A percentile compares a stretch with the other conserved stretches of the same genome.
These are phyloP conservation scores for Formica exsecta DNA, from an alignment of 1,140 invertebrate genomes.

Conservation along the genomic window DNA sequence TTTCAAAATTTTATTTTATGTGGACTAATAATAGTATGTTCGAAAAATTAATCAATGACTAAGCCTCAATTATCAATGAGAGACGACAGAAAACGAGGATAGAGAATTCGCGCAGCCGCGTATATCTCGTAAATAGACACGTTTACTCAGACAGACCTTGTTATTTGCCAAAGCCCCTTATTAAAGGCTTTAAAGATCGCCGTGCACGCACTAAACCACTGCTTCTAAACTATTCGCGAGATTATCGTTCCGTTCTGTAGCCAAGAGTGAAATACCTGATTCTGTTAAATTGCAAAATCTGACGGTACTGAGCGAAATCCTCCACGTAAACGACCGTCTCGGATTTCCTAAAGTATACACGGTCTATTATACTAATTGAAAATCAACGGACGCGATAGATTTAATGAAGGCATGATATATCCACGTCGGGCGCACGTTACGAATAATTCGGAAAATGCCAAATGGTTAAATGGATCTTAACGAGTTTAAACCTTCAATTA, in stretches of 20 bases:
- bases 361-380: constrained; percentile 48
- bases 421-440: neutral
- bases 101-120: neutral
- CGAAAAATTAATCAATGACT: constrained; percentile 49
- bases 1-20: neutral
- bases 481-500: constrained; percentile 25
- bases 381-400: constrained; percentile 19
- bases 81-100: neutral
- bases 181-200: constrained; percentile 74
- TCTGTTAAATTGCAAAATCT: constrained; percentile 46
- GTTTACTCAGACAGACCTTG: constrained; percentile 68
- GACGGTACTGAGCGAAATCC: constrained; percentile 11
- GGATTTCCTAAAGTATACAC: neutral
- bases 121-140: constrained; percentile 69
- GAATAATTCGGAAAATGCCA: constrained; percentile 20
- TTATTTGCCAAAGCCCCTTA: constrained; percentile 73
- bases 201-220: constrained; percentile 64
- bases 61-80: constrained; percentile 17
- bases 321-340: constrained; percentile 42
- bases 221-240: constrained; percentile 67
- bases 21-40: neutral
- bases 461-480: constrained; percentile 22
- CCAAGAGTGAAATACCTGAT: constrained; percentile 51
- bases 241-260: constrained; percentile 69
- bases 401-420: constrained; percentile 21